These are phyloP conservation scores for Hylaea fasciaria DNA, from an alignment of 2,888 invertebrate species.

Conservation along the genomic window DNA sequence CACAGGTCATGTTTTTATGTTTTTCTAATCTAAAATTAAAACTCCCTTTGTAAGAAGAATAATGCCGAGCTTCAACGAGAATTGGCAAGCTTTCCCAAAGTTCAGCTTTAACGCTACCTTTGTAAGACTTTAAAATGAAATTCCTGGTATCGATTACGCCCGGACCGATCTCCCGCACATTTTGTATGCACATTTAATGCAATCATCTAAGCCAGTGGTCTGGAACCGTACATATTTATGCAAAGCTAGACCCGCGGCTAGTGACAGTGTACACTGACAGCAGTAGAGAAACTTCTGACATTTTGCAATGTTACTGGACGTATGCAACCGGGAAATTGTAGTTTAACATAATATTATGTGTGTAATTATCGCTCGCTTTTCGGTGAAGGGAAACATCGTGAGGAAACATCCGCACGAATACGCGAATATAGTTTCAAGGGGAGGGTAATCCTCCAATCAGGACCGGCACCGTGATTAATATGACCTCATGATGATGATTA, in stretches of 20 bases:
- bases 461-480: too few relatives aligned
- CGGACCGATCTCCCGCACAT: constrained; percentile 49
- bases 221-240: constrained; percentile 72
- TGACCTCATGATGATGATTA: too few relatives aligned
- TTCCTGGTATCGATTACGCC: constrained; percentile 56
- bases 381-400: too few relatives aligned
- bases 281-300: constrained; percentile 10
- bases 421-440: too few relatives aligned
- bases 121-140: constrained; percentile 41
- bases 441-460: too few relatives aligned
- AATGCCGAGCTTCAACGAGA: not conserved
- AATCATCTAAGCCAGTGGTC: constrained; percentile 71
- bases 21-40: too few relatives aligned
- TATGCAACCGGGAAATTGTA: not conserved
- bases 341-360: too few relatives aligned
- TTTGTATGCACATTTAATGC: constrained; percentile 69
- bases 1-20: too few relatives aligned
- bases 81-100: not conserved
- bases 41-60: too few relatives aligned
- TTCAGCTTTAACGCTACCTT: constrained; percentile 5
- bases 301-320: not conserved
- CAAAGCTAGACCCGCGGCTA: constrained; percentile 52
- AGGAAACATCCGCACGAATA: too few relatives aligned
- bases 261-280: not conserved
- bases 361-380: too few relatives aligned